Conservation (phyloP, 2,888 invertebrate genomes). For the Papilio gigon region DNA sequence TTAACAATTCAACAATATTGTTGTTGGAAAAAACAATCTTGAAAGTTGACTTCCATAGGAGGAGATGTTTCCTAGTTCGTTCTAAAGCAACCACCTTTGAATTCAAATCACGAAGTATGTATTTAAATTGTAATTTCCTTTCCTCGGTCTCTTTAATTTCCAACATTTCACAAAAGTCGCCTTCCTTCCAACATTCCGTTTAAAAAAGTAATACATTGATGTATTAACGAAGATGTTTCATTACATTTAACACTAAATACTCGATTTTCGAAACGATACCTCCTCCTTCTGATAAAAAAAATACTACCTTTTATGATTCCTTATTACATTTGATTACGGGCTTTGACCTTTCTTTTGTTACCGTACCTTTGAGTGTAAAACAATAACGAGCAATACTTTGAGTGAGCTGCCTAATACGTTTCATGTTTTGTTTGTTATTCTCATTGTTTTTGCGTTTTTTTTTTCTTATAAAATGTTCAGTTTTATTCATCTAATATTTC, state of each 20-base stretch:
- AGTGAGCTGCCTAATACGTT: slow-evolving; percentile 26
- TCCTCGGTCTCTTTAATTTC: slow-evolving; percentile 4
- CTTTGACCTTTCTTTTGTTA: slow-evolving; percentile 41
- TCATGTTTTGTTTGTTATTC: slow-evolving; percentile 24
- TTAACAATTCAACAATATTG: too few relatives aligned
- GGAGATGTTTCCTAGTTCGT: neutral
- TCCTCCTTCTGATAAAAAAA: slow-evolving; percentile 20
- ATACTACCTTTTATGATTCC: slow-evolving; percentile 36
- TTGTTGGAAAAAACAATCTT: neutral
- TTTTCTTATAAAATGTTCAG: too few relatives aligned
- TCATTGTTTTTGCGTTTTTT: too few relatives aligned
- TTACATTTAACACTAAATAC: slow-evolving; percentile 41
- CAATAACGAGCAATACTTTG: slow-evolving; percentile 26
- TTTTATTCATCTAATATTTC: too few relatives aligned
- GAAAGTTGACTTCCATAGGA: neutral
- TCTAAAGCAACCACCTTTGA: neutral
- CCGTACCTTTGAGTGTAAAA: slow-evolving; percentile 35
- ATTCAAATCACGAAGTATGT: neutral
- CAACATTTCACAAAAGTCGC: neutral
- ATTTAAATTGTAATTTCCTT: neutral
- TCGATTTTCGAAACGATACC: slow-evolving; percentile 29
- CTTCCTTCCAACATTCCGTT: slow-evolving; percentile 17
- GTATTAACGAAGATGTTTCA: too few relatives aligned
- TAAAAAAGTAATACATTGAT: slow-evolving; percentile 37
- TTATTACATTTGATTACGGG: slow-evolving; percentile 42